phyloP scores from a whole-genome alignment of 2,113 vertebrate genomes.

The Podiceps cristatus region DNA sequence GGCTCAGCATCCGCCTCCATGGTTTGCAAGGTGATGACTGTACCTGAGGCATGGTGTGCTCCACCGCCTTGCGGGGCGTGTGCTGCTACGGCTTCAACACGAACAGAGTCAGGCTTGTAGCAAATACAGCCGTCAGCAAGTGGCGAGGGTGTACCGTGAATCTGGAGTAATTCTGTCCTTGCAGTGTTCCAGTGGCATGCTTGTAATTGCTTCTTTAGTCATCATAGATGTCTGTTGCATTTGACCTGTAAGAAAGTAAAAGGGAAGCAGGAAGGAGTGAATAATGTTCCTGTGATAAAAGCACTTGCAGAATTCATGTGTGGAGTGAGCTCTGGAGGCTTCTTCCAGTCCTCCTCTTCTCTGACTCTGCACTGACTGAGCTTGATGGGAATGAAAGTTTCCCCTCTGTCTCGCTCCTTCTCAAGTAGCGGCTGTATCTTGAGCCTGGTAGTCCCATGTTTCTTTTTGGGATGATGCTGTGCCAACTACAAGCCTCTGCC shows the following conservation, averaged over 20 bases:
- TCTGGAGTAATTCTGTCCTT: background rate
- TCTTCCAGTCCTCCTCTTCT: background rate
- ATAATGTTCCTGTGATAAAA: background rate
- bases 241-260: background rate
- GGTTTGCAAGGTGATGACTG: background rate
- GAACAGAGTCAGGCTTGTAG: background rate
- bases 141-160: background rate
- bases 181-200: background rate
- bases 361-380: background rate
- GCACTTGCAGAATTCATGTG: background rate
- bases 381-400: background rate
- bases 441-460: background rate
- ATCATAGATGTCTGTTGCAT: background rate
- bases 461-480: background rate
- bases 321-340: background rate
- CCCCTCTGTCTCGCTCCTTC: background rate
- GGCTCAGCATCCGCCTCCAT: accelerated
- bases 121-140: background rate
- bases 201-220: background rate
- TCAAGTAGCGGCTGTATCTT: background rate
- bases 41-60: background rate
- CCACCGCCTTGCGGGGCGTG: background rate
- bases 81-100: background rate
- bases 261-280: background rate
- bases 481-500: background rate